Percentiles rank a stretch among this genome's conserved stretches.
Evolutionary conservation across 2,888 invertebrate species (phyloP).

Genomic region (Eupithecia tripunctaria): DNA sequence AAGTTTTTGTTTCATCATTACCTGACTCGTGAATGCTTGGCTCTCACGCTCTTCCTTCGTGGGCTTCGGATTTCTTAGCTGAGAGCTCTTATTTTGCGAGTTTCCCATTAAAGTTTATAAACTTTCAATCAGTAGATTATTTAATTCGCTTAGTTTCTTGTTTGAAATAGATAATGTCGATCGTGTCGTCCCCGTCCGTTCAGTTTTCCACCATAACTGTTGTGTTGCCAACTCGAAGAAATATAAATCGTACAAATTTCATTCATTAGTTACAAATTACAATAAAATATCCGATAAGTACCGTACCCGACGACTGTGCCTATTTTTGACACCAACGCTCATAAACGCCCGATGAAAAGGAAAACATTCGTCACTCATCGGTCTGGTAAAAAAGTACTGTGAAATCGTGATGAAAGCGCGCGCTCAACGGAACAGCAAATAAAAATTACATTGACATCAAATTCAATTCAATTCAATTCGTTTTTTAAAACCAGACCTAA

Average conservation of each 20-base stretch:
- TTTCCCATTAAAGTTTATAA: slow-evolving; percentile 77
- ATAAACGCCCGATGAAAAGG: too few species aligned
- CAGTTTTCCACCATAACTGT: slow-evolving; percentile 8
- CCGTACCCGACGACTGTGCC: neutral
- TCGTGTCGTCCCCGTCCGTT: neutral
- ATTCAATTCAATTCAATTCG: too few species aligned
- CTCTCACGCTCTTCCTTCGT: slow-evolving; percentile 67
- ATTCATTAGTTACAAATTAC: too few species aligned
- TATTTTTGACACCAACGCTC: neutral
- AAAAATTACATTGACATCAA: too few species aligned
- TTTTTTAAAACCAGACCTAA: too few species aligned
- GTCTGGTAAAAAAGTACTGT: too few species aligned
- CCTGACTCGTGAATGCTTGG: slow-evolving; percentile 79
- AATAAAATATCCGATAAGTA: neutral
- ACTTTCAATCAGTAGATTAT: neutral
- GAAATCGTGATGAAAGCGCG: too few species aligned
- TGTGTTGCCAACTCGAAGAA: slow-evolving; percentile 1
- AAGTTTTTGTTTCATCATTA: slow-evolving; percentile 77
- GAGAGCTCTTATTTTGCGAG: slow-evolving; percentile 69
- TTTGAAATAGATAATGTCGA: slow-evolving; percentile 2
- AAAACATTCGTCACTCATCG: too few species aligned
- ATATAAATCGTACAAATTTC: neutral
- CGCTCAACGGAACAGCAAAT: too few species aligned
- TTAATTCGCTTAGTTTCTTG: neutral
- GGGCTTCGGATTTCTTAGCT: slow-evolving; percentile 64